Conservation (phyloP, 2,797 vertebrate species). For the Somateria mollissima region DNA sequence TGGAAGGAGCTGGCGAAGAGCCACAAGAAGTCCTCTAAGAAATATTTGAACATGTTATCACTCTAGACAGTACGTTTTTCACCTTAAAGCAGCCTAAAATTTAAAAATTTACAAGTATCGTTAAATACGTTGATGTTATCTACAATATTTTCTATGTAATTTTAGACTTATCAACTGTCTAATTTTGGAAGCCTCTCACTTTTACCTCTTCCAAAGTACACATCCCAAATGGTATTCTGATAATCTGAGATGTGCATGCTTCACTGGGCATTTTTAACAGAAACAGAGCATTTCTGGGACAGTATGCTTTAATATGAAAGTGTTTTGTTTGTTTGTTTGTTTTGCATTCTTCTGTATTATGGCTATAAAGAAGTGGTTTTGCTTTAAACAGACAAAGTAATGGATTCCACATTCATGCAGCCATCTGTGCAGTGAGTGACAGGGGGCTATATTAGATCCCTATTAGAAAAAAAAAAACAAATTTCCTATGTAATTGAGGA, state of each 20-base stretch:
- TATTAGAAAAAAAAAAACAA: slow-evolving; percentile 16
- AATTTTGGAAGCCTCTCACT: neutral
- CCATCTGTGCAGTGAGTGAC: neutral
- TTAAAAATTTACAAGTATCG: neutral
- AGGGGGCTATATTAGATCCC: neutral
- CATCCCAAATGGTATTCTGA: neutral
- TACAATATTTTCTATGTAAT: neutral
- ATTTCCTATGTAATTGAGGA: neutral
- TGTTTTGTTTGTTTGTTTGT: neutral
- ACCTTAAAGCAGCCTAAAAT: neutral
- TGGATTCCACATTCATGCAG: neutral
- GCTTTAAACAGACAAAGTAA: neutral
- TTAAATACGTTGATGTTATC: neutral
- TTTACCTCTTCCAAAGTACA: neutral
- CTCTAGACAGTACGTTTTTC: neutral
- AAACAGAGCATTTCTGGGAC: neutral
- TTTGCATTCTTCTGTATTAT: neutral
- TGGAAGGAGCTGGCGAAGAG: neutral
- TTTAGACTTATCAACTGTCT: neutral
- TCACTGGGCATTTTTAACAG: neutral
- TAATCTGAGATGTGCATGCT: neutral
- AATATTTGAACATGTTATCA: neutral
- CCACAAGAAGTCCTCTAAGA: neutral
- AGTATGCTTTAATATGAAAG: neutral
- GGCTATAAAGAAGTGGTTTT: neutral